Evolutionary conservation across 2,888 invertebrate genomes (phyloP).

Genomic region (Polymixis lichenea): DNA sequence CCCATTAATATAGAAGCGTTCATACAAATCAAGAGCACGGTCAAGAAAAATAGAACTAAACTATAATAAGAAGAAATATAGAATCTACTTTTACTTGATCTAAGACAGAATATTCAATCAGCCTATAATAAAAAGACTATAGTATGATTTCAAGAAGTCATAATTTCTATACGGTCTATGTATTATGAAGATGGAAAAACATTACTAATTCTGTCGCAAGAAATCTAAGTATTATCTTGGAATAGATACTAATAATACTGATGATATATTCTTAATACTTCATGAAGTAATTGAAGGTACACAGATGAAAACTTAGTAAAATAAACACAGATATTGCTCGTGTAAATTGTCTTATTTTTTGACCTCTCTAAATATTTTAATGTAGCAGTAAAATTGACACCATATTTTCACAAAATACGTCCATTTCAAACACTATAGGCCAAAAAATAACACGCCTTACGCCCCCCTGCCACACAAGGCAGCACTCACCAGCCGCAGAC

Average conservation of each 20-base stretch:
- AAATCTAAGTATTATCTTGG: constrained; percentile 46
- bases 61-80: constrained; percentile 59
- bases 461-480: accelerated
- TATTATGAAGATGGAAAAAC: constrained; percentile 54
- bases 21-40: constrained; percentile 58
- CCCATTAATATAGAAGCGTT: not conserved
- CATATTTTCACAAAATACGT: not conserved
- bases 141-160: constrained; percentile 53
- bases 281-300: constrained; percentile 35
- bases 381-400: not conserved
- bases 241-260: constrained; percentile 46
- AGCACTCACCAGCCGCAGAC: constrained; percentile 95
- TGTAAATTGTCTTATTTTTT: constrained; percentile 45
- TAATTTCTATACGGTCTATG: constrained; percentile 64
- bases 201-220: constrained; percentile 55
- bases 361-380: not conserved
- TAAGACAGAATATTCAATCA: constrained; percentile 60
- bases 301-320: not conserved
- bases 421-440: not conserved
- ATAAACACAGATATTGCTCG: not conserved
- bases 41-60: constrained; percentile 57
- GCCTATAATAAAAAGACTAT: constrained; percentile 54
- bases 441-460: constrained; percentile 60
- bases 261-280: constrained; percentile 35
- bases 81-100: constrained; percentile 59